These are phyloP conservation scores for Anaspis maculata DNA, from an alignment of 2,888 invertebrate genomes.

Conservation along the genomic window DNA sequence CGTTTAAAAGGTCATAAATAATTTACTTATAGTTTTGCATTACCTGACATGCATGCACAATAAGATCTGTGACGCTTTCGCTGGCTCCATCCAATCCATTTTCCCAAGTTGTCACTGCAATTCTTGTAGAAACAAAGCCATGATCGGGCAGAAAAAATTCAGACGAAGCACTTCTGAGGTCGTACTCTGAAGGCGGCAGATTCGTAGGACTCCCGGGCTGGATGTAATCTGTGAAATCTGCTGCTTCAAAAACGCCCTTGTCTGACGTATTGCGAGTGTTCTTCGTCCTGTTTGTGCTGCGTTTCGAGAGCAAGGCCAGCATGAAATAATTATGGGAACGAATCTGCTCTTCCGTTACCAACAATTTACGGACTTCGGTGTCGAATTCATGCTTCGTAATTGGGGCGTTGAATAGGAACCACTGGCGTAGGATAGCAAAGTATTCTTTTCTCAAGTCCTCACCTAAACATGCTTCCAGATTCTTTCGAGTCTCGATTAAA, in stretches of 20 bases:
- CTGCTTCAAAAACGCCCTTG: slow-evolving; percentile 52
- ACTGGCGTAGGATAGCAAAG: slow-evolving; percentile 63
- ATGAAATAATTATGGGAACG: slow-evolving; percentile 80
- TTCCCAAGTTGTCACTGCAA: slow-evolving; percentile 85
- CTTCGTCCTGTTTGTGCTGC: slow-evolving; percentile 11
- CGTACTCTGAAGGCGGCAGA: slow-evolving; percentile 32
- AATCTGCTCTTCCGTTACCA: slow-evolving; percentile 61
- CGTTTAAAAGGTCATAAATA: too few relatives aligned
- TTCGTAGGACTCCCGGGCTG: slow-evolving; percentile 47
- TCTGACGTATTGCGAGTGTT: slow-evolving; percentile 48
- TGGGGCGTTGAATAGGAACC: slow-evolving; percentile 58
- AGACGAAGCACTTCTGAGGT: slow-evolving; percentile 53
- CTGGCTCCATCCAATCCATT: slow-evolving; percentile 78
- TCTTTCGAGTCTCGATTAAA: slow-evolving; percentile 52
- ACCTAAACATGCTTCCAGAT: slow-evolving; percentile 54
- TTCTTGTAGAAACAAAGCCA: slow-evolving; percentile 71
- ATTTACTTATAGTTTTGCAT: too few relatives aligned
- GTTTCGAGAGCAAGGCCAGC: slow-evolving; percentile 51
- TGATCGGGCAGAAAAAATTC: slow-evolving; percentile 79
- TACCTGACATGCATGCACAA: slow-evolving; percentile 73
- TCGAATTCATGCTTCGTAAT: slow-evolving; percentile 81
- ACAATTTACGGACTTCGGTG: slow-evolving; percentile 62
- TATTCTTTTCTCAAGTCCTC: slow-evolving; percentile 61
- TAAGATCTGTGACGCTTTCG: slow-evolving; percentile 72
- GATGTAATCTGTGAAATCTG: slow-evolving; percentile 51